Base-by-base conservation (phyloP, 2,797 vertebrate genomes). In the Coccyzus lansbergi region DNA sequence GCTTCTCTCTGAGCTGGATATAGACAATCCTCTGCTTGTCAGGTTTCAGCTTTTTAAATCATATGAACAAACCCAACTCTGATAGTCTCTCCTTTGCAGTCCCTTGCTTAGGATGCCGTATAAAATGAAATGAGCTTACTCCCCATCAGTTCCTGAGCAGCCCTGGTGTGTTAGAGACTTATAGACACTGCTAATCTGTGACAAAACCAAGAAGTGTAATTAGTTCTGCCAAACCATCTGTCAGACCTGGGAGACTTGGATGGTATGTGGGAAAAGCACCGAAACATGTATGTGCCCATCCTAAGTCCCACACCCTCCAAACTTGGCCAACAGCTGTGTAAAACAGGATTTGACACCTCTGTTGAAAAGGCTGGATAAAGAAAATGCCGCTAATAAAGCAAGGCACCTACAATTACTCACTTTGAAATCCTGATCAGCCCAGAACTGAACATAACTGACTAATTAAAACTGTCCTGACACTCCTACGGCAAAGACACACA, bases 191-290 rank as follows among this genome's bases (percentile, higher is more conserved):
- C 74, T 92, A 72, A 94, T 92, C 87, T 86, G 77, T 64, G 91
- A 90, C 89, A 95, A 93, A 95, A 72, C 29, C 83, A 91, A 67
- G 55, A 83, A 56, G 48, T 70, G 77, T 91, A 90, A 93, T 95
- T 86, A 92, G 89, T 42, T 72, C 85, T 91, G 85, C 63, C 85
- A 90, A 95, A 88, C 91, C 93, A 94, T 83, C 94, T 95, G 89
- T 77, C 83, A 90, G 81, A 79, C 92, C 89, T 86, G 74, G 82
- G 92, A 94, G 91, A 79, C 77, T 93, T 93, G 91, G 87, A 92
- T 63, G 85, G n/a, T 91, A 95, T 94, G 93, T 96, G 89, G 76
- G 90, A 79, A 92, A 95, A 88, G 55, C 92, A 79, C 60, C 59
- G 55, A 46, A 95, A 96, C 76, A 88, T 58, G 85, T 84, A 77